Evolutionary conservation across 2,113 vertebrate species (phyloP).

Genomic region (Edolisoma coerulescens): DNA sequence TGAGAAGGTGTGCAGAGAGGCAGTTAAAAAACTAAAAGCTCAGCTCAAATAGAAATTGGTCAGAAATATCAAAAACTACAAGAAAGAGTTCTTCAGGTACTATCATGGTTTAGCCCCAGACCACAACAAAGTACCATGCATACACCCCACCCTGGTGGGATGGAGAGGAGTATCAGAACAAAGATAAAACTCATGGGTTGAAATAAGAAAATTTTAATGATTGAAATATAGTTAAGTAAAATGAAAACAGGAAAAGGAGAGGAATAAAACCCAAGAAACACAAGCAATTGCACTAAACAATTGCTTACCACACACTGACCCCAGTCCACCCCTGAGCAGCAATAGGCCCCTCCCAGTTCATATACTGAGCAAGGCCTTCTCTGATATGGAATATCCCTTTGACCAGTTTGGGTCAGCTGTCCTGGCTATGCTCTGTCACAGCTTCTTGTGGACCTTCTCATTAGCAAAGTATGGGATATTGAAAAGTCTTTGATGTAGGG

Average conservation of each 20-base stretch:
- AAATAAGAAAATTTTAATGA: background rate
- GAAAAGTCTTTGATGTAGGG: background rate
- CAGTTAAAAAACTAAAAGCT: background rate
- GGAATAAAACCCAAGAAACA: background rate
- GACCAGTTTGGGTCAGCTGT: background rate
- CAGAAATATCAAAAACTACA: background rate
- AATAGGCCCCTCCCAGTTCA: background rate
- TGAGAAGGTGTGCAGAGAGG: background rate
- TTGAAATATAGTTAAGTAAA: background rate
- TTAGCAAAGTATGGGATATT: background rate
- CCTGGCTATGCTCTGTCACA: background rate
- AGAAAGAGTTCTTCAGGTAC: background rate
- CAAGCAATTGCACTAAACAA: background rate
- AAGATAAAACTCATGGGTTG: background rate
- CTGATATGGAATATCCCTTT: background rate
- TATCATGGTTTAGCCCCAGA: background rate
- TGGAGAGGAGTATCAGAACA: background rate
- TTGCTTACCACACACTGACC: background rate
- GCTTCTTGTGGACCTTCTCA: background rate
- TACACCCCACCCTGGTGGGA: background rate
- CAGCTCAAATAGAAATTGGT: background rate
- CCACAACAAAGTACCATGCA: accelerated
- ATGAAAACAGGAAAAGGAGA: background rate
- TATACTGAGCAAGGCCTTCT: background rate
- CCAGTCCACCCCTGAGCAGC: background rate